Percentiles rank a stretch among this genome's conserved stretches.
phyloP scores from a whole-genome alignment of 2,797 vertebrate species.

The Pogonophryne albipinna region DNA sequence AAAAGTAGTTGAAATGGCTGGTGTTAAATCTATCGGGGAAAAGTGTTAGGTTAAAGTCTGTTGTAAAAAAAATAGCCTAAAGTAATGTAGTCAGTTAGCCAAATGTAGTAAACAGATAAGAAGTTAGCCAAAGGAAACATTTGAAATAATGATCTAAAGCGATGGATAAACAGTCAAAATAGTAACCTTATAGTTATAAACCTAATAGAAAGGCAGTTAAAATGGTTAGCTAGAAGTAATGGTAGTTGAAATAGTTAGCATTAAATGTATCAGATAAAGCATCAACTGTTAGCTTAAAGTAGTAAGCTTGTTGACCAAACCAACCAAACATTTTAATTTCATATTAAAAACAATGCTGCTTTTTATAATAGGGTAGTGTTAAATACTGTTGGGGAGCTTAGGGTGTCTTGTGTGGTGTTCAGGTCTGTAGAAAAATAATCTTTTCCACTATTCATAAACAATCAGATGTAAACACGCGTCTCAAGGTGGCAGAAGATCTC shows the following conservation, averaged over 20 bases:
- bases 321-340: no score
- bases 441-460: slow-evolving; percentile 32
- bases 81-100: no score
- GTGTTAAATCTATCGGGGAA: neutral
- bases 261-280: neutral
- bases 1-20: neutral
- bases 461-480: slow-evolving; percentile 27
- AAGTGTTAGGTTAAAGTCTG: no score
- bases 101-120: no score
- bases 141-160: no score
- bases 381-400: neutral
- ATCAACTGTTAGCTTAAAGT: no score
- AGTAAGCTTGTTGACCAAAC: no score
- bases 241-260: neutral
- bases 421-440: slow-evolving; percentile 13
- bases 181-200: neutral
- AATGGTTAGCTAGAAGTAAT: neutral
- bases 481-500: slow-evolving; percentile 4
- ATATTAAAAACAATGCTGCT: no score
- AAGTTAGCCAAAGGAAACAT: no score
- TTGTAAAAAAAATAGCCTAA: no score
- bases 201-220: no score
- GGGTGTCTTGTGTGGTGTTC: neutral
- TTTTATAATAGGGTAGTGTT: no score
- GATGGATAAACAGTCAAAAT: neutral